Evolutionary conservation across 2,113 vertebrate species (phyloP).

Genomic region (Phoenicopterus ruber): DNA sequence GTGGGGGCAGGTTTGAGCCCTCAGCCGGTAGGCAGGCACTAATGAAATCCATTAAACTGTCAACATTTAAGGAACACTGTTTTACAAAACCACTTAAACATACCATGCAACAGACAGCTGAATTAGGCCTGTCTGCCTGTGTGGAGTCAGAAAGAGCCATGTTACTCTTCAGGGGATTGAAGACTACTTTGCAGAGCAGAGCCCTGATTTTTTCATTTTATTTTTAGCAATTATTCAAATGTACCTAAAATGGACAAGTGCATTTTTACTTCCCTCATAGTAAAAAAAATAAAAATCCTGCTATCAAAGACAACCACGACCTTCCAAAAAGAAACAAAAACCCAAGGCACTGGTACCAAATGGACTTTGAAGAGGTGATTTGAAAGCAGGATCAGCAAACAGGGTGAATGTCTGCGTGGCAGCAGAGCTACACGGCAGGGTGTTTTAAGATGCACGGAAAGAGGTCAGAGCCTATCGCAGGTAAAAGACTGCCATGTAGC

Average conservation of each 20-base stretch:
- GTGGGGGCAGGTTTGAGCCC: conserved; percentile 15
- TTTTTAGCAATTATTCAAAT: conserved; percentile 46
- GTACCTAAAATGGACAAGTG: background rate
- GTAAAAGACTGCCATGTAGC: background rate
- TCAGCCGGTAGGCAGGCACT: conserved; percentile 8
- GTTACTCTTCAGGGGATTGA: conserved; percentile 50
- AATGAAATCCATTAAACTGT: conserved; percentile 68
- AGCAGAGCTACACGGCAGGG: background rate
- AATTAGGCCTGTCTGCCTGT: conserved; percentile 60
- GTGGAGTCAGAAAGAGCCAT: conserved; percentile 53
- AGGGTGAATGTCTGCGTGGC: background rate
- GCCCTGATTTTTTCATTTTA: conserved; percentile 18
- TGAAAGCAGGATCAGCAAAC: background rate
- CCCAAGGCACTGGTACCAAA: background rate
- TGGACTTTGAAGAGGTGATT: background rate
- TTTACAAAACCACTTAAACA: conserved; percentile 64
- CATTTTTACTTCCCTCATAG: background rate
- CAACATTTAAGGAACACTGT: conserved; percentile 57
- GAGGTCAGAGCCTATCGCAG: background rate
- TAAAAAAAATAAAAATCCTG: background rate
- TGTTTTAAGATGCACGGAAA: background rate
- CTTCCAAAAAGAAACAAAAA: background rate
- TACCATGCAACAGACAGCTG: conserved; percentile 47
- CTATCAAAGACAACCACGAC: background rate
- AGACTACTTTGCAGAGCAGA: conserved; percentile 44